Percentiles rank a stretch among this genome's conserved stretches.
Conservation (phyloP, 2,113 vertebrate genomes). For the Crotalus helleri region DNA sequence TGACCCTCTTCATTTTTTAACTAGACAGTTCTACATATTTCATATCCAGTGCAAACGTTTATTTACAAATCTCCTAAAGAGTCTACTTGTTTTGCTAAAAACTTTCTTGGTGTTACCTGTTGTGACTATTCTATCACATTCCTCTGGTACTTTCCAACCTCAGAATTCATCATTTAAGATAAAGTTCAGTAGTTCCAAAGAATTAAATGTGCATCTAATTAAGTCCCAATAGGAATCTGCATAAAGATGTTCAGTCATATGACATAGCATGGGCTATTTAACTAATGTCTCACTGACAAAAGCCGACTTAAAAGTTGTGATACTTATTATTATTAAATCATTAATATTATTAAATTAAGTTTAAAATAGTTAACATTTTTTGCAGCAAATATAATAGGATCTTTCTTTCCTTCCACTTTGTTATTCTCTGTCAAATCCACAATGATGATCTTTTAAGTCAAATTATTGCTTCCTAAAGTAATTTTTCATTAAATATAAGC, state of each 20-base stretch:
- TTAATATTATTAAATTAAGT: neutral
- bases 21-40: neutral
- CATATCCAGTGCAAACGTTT: neutral
- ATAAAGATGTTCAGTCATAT: constrained; percentile 19
- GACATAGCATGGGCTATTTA: neutral
- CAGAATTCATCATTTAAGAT: neutral
- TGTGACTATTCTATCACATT: neutral
- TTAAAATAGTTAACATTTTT: neutral
- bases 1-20: neutral
- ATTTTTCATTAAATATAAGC: neutral
- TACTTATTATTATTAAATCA: neutral
- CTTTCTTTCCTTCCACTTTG: neutral
- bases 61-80: neutral
- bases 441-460: constrained; percentile 17
- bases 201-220: neutral
- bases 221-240: neutral
- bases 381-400: neutral
- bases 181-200: neutral
- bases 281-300: neutral
- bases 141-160: neutral
- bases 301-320: constrained; percentile 10
- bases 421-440: neutral
- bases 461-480: neutral
- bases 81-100: neutral
- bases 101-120: neutral